phyloP scores from a whole-genome alignment of 2,797 vertebrate species.

The Crax fasciolata region DNA sequence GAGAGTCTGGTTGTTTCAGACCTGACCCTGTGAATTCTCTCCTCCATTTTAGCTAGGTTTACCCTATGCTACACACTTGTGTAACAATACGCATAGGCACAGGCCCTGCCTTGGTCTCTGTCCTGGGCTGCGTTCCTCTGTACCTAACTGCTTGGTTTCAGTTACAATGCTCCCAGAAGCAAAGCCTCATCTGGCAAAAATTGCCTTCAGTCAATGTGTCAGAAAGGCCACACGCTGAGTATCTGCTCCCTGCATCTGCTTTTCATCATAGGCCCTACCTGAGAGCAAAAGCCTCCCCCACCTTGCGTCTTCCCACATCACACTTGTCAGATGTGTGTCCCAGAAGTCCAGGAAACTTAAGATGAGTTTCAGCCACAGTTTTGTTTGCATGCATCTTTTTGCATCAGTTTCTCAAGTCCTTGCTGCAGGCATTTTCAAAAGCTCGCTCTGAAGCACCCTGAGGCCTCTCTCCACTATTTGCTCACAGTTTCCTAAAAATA shows the following conservation, averaged over 20 bases:
- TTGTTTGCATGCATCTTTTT: neutral
- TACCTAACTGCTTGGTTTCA: neutral
- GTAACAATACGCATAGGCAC: neutral
- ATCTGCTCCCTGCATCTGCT: neutral
- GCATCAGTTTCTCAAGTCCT: neutral
- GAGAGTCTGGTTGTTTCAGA: neutral
- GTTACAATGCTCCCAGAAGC: neutral
- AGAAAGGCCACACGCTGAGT: neutral
- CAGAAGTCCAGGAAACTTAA: neutral
- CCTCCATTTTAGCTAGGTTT: neutral
- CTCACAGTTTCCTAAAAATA: neutral
- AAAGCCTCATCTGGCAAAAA: constrained; percentile 22
- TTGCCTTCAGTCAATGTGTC: neutral
- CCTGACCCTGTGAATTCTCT: neutral
- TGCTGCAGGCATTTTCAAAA: neutral
- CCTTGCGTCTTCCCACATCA: neutral
- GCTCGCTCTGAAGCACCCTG: neutral
- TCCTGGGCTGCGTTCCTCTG: neutral
- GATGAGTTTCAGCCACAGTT: neutral
- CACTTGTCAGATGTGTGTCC: neutral
- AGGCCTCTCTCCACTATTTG: neutral
- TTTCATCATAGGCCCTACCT: neutral
- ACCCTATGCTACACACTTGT: neutral
- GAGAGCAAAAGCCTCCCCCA: neutral
- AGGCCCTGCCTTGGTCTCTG: neutral